These are phyloP conservation scores for Drosophila ercepeae DNA, from an alignment of 1,140 invertebrate genomes.

Conservation along the genomic window DNA sequence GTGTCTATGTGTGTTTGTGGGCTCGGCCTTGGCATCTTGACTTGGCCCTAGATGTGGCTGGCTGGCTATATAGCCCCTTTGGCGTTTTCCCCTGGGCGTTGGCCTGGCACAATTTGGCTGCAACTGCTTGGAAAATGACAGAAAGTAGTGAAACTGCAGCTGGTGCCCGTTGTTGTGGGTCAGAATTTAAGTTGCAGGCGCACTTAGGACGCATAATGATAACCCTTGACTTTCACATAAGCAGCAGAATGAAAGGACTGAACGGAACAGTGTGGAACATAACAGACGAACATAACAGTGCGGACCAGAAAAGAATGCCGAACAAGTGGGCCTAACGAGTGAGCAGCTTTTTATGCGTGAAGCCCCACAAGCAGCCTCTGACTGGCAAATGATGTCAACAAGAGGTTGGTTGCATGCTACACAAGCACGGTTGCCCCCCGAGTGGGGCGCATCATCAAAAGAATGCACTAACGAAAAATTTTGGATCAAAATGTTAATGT, in stretches of 20 bases:
- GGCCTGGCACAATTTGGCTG: constrained; percentile 61
- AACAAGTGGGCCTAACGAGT: constrained; percentile 74
- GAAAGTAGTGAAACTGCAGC: constrained; percentile 50
- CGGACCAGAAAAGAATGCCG: constrained; percentile 16
- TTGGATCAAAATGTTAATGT: background rate
- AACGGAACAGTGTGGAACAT: constrained; percentile 3
- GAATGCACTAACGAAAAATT: constrained; percentile 14
- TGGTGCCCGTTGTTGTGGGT: constrained; percentile 51
- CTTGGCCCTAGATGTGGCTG: constrained; percentile 34
- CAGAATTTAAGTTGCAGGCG: constrained; percentile 51
- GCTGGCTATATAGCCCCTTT: constrained; percentile 10
- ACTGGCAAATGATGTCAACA: constrained; percentile 75
- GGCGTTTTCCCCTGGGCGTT: constrained; percentile 41
- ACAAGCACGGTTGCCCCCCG: constrained; percentile 8
- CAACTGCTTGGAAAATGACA: constrained; percentile 69
- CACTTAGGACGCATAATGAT: constrained; percentile 67
- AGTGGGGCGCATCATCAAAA: constrained; percentile 14
- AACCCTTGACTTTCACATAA: constrained; percentile 74
- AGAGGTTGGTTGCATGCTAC: constrained; percentile 61
- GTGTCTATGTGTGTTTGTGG: background rate
- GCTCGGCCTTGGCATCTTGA: constrained; percentile 60
- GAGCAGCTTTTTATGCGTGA: constrained; percentile 69
- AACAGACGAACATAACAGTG: constrained; percentile 8
- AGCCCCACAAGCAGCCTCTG: constrained; percentile 58
- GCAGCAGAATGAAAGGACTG: constrained; percentile 14